These are phyloP conservation scores for Melanotaenia duboulayi DNA, from an alignment of 2,113 vertebrate species.

Conservation along the genomic window DNA sequence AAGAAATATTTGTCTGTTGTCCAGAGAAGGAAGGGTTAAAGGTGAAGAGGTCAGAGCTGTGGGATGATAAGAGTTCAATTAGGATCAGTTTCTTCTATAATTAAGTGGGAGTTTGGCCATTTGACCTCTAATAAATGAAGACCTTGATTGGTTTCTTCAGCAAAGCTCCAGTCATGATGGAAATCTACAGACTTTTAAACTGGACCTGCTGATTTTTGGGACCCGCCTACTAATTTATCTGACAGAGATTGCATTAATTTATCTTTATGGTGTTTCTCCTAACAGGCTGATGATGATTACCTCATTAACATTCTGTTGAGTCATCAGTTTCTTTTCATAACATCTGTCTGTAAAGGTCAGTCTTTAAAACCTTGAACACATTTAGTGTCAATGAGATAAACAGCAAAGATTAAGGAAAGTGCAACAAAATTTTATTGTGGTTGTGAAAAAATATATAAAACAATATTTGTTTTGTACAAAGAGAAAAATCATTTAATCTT, in stretches of 20 bases:
- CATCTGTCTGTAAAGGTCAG: neutral
- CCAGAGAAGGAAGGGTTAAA: neutral
- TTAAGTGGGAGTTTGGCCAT: constrained; percentile 15
- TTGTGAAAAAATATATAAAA: no score
- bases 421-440: no score
- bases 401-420: no score
- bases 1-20: neutral
- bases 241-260: neutral
- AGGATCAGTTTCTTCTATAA: neutral
- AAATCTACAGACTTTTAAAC: constrained; percentile 26
- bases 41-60: constrained; percentile 29
- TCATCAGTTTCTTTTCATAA: neutral
- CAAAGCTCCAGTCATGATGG: constrained; percentile 8
- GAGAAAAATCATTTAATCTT: no score
- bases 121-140: constrained; percentile 47
- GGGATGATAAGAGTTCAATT: neutral
- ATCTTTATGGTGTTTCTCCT: constrained; percentile 12
- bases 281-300: constrained; percentile 7
- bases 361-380: neutral
- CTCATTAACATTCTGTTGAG: constrained; percentile 16
- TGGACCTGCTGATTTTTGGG: constrained; percentile 24
- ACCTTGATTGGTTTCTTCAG: constrained; percentile 37
- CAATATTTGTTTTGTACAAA: no score
- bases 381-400: no score
- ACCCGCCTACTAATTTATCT: constrained; percentile 34